A percentile compares a stretch with the other conserved stretches of the same genome.
These are phyloP conservation scores for Pyrocephalus nanus DNA, from an alignment of 2,797 vertebrate species.

Conservation along the genomic window DNA sequence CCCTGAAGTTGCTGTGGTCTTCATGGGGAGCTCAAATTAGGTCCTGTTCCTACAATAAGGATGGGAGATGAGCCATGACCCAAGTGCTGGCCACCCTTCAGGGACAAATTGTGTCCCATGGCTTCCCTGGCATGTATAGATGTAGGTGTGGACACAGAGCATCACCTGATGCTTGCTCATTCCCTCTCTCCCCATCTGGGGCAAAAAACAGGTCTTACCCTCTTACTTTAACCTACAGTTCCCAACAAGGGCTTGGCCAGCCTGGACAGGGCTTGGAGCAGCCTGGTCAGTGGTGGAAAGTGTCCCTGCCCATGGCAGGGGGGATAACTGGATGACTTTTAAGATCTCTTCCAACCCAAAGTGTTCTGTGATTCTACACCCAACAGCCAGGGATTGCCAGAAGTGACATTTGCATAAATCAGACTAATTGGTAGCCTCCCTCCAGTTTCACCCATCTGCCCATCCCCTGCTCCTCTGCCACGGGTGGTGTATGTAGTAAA, in stretches of 20 bases:
- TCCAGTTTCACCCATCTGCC: background rate
- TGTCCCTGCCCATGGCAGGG: background rate
- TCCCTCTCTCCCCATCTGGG: background rate
- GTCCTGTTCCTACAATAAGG: background rate
- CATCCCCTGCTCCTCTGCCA: background rate
- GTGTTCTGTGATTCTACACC: background rate
- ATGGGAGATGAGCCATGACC: background rate
- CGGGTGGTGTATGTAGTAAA: background rate
- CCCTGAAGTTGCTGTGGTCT: background rate
- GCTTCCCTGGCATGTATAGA: fast-evolving
- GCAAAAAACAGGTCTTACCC: background rate
- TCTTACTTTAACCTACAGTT: background rate
- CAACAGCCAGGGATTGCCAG: background rate
- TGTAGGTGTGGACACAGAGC: background rate
- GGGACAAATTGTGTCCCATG: background rate
- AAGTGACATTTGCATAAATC: background rate
- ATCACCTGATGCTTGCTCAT: background rate
- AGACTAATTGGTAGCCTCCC: background rate
- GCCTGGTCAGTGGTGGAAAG: background rate
- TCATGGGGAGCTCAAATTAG: background rate
- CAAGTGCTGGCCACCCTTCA: background rate
- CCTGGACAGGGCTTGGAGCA: background rate
- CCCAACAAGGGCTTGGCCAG: background rate
- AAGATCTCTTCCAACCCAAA: background rate
- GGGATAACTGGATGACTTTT: background rate